Evolutionary conservation across 2,888 invertebrate species (phyloP).

Genomic region (Oxystoma pomonae): DNA sequence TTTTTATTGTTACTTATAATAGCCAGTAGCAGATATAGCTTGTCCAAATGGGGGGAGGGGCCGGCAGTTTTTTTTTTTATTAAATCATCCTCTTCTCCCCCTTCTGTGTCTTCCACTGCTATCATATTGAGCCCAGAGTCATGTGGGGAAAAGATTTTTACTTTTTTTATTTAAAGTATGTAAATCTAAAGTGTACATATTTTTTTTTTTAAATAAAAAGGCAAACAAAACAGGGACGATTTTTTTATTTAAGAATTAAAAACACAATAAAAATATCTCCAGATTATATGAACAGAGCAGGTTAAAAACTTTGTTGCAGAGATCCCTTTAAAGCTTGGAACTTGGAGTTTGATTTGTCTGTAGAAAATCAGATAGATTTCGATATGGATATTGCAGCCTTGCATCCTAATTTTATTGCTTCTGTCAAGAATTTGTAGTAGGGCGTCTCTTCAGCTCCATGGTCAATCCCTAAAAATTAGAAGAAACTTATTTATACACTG

Average conservation of each 20-base stretch:
- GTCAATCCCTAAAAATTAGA: conserved; percentile 60
- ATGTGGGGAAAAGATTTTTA: conserved; percentile 7
- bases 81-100: too few relatives aligned
- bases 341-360: too few relatives aligned
- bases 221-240: neutral
- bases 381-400: conserved; percentile 91
- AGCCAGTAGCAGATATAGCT: too few relatives aligned
- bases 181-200: conserved; percentile 32
- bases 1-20: too few relatives aligned
- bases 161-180: neutral
- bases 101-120: too few relatives aligned
- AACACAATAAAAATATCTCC: too few relatives aligned
- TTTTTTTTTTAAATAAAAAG: conserved; percentile 34
- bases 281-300: too few relatives aligned
- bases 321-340: too few relatives aligned
- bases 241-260: conserved; percentile 4
- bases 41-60: too few relatives aligned
- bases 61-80: too few relatives aligned
- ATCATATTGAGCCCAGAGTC: conserved; percentile 1
- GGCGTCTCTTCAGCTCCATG: conserved; percentile 95
- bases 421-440: conserved; percentile 78
- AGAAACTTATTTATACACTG: too few relatives aligned
- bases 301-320: too few relatives aligned
- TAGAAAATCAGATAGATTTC: conserved; percentile 70
- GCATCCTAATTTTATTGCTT: conserved; percentile 87